Base-by-base conservation (phyloP, 2,888 invertebrate species). In the Zygogramma bicolorata region DNA sequence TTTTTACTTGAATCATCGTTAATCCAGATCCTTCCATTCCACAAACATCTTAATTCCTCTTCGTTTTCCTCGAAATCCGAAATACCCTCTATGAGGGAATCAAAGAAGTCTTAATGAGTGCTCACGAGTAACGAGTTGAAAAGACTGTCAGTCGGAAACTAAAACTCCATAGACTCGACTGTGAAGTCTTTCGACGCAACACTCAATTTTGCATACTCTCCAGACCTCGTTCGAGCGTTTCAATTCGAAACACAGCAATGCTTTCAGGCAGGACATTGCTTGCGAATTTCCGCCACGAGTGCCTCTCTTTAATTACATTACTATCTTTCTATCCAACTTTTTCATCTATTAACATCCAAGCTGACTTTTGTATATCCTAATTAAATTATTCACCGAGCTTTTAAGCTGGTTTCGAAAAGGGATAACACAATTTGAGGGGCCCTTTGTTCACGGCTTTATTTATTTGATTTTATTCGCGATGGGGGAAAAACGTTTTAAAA, bases 331-430 rank as follows among this genome's bases (percentile, higher is more conserved):
- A 83, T 83, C 82, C 81, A 80, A 82, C 85, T 84, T 81, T 86
- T 86, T 86, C 85, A 85, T 85, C 85, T 85, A 86, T 86, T 85
- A 86, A 83, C 86, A 82, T 80, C 80, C 79, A 79, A 82, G 82
- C 80, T 82, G 84, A 85, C 85, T 85, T 86, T 85, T 85, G 84
- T 84, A 81, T 81, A 80, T 84, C 84, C 82, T 85, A 85, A 85
- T 84, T 84, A 82, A 80, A 82, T 84, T 84, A 84, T 85, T 81
- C 81, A 75, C 79, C 79, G 80, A 80, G 81, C 81, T 82, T 82
- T 81, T 78, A 77, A 79, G 79, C 73, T 74, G 58, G 65, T 67
- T 74, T 65, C 69, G 60, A 58, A 13, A 59, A 53, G 58, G 70
- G 70, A 65, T 76, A 76, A 76, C 70, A 68, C 70, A 76, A 76